Percentiles rank a stretch among this genome's conserved stretches.
These are phyloP conservation scores for Euschistus heros DNA, from an alignment of 1,140 invertebrate genomes.

Conservation along the genomic window DNA sequence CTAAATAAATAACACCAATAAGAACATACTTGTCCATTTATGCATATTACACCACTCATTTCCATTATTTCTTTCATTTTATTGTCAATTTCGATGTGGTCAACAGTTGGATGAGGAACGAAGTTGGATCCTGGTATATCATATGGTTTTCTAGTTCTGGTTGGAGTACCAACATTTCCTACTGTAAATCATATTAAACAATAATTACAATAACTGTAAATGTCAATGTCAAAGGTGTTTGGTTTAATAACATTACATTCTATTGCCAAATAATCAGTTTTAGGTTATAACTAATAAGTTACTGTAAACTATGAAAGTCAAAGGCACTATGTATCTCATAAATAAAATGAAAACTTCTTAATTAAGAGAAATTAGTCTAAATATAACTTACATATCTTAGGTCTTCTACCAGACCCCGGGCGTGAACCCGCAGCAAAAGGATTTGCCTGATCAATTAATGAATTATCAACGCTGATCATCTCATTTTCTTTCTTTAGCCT, in stretches of 20 bases:
- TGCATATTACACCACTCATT: constrained; percentile 73
- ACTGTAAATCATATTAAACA: constrained; percentile 4
- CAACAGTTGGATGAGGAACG: constrained; percentile 25
- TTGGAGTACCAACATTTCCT: constrained; percentile 38
- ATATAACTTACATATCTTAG: constrained; percentile 29
- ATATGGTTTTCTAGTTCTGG: constrained; percentile 36
- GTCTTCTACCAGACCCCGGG: constrained; percentile 29
- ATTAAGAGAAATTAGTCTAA: background rate
- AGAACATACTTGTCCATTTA: constrained; percentile 48
- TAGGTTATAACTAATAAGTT: too few species aligned
- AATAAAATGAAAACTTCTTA: too few species aligned
- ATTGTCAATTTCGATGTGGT: constrained; percentile 48
- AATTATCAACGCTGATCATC: constrained; percentile 32
- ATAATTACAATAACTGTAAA: background rate
- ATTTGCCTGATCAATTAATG: constrained; percentile 4
- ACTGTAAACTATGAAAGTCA: too few species aligned
- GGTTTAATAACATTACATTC: too few species aligned
- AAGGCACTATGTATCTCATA: too few species aligned
- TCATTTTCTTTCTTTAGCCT: constrained; percentile 53
- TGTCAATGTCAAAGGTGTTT: background rate
- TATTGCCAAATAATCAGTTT: too few species aligned
- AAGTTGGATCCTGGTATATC: constrained; percentile 38
- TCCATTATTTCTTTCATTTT: constrained; percentile 68
- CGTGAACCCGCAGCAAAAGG: constrained; percentile 25
- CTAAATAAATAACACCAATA: background rate